Evolutionary conservation across 2,113 vertebrate species (phyloP).

Genomic region (Sakesphorus luctuosus): DNA sequence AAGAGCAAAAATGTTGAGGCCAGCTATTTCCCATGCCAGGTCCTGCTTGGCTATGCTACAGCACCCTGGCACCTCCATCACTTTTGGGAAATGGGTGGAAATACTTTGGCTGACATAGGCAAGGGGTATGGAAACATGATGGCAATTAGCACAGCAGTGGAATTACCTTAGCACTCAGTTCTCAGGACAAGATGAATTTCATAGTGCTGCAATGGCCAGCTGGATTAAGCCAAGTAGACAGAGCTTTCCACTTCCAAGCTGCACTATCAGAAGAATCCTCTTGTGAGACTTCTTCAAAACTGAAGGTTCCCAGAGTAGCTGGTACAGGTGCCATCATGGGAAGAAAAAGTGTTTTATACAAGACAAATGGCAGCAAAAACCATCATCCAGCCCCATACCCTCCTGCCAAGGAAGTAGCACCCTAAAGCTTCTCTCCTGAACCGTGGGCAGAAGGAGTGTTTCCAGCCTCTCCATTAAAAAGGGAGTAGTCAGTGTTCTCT

Average conservation of each 20-base stretch:
- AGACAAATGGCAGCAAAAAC: background rate
- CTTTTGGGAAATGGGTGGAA: background rate
- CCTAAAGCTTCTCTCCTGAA: background rate
- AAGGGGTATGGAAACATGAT: background rate
- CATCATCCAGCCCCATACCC: background rate
- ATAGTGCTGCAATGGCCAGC: background rate
- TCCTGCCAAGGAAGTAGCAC: background rate
- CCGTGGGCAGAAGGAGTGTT: background rate
- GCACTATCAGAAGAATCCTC: background rate
- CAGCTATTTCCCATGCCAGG: background rate
- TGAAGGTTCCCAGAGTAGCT: background rate
- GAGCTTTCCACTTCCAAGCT: background rate
- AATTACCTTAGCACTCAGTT: background rate
- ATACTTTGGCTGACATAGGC: background rate
- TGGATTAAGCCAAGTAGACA: slow-evolving; percentile 25
- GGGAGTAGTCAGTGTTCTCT: background rate
- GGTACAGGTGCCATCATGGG: background rate
- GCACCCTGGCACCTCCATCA: background rate
- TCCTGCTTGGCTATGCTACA: background rate
- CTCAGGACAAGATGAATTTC: background rate
- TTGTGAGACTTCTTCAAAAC: background rate
- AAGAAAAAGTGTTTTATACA: background rate
- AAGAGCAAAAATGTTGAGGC: background rate
- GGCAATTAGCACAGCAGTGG: background rate
- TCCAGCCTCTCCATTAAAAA: background rate